Percentiles rank a stretch among this genome's conserved stretches.
Conservation (phyloP, 2,797 vertebrate genomes). For the Xiphorhynchus erythropygius region DNA sequence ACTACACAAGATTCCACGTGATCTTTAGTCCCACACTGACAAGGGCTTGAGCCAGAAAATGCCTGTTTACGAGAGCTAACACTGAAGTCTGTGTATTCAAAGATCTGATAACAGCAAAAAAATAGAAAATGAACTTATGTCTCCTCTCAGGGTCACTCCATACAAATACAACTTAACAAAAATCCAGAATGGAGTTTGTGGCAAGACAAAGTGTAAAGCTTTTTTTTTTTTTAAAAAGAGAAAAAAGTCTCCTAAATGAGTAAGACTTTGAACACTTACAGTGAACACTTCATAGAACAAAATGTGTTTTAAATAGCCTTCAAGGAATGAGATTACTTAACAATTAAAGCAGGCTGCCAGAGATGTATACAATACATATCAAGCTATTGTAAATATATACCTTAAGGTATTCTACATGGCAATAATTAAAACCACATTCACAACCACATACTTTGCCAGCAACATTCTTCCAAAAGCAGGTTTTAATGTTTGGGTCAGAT, state of each 20-base stretch:
- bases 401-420: not conserved
- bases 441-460: not conserved
- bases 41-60: not conserved
- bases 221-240: not conserved
- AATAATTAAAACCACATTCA: not conserved
- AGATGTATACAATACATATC: not conserved
- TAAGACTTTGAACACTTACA: not conserved
- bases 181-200: not conserved
- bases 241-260: not conserved
- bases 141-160: slow-evolving; percentile 19
- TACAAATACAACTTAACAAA: slow-evolving; percentile 7
- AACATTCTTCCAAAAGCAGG: not conserved
- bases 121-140: not conserved
- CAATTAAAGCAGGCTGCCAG: not conserved
- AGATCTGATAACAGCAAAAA: not conserved
- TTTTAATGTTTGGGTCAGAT: not conserved
- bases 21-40: not conserved
- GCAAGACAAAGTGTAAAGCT: not conserved
- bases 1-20: not conserved
- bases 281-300: not conserved
- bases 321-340: not conserved
- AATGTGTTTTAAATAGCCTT: slow-evolving; percentile 1
- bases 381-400: not conserved
- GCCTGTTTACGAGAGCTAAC: not conserved
- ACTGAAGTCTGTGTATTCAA: slow-evolving; percentile 11